phyloP scores from a whole-genome alignment of 2,113 vertebrate species.

The Callospermophilus lateralis region DNA sequence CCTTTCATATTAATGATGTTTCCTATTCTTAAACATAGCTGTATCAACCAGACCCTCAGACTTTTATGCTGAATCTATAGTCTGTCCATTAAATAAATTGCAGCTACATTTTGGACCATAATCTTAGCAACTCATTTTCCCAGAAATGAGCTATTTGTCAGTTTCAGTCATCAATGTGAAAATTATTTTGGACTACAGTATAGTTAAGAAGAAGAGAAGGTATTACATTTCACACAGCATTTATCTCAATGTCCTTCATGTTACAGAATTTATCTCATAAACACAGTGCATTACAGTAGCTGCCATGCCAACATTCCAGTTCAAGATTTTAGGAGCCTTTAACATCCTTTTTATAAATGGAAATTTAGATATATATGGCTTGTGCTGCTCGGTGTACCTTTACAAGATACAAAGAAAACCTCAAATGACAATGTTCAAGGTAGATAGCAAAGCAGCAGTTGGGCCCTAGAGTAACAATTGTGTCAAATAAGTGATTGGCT shows the following conservation, averaged over 20 bases:
- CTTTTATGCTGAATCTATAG: not conserved
- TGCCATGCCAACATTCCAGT: not conserved
- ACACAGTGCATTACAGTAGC: not conserved
- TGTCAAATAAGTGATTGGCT: not conserved
- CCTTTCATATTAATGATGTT: not conserved
- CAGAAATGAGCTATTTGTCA: conserved; percentile 31
- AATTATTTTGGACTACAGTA: conserved; percentile 44
- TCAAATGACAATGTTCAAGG: conserved; percentile 26
- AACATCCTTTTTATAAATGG: conserved; percentile 5
- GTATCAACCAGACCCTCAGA: not conserved
- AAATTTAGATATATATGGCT: not conserved
- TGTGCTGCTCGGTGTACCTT: not conserved
- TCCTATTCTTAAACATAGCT: conserved; percentile 53
- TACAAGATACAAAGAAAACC: conserved; percentile 1
- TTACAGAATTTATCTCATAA: conserved; percentile 1
- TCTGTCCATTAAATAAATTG: not conserved
- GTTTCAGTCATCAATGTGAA: conserved; percentile 4
- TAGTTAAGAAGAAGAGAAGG: conserved; percentile 26
- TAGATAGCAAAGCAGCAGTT: not conserved
- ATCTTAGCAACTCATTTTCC: conserved; percentile 42
- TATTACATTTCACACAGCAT: not conserved
- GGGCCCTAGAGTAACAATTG: not conserved
- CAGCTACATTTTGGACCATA: not conserved
- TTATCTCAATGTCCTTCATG: not conserved
- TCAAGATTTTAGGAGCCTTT: conserved; percentile 44